These are phyloP conservation scores for Sebastes iracundus DNA, from an alignment of 2,797 vertebrate species.

Conservation along the genomic window DNA sequence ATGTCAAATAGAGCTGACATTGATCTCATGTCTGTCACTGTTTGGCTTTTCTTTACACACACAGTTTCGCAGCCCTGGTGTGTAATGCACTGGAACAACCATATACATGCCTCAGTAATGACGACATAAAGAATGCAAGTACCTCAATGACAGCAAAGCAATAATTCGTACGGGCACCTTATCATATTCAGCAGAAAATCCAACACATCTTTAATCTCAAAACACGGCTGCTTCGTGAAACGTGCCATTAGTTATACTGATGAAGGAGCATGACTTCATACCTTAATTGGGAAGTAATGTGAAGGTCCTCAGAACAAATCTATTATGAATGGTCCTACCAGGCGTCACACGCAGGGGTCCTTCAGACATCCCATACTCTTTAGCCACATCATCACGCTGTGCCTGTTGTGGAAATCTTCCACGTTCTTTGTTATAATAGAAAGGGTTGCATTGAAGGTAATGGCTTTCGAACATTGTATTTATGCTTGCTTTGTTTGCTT, in stretches of 20 bases:
- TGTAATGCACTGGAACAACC: slow-evolving; percentile 63
- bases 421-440: slow-evolving; percentile 55
- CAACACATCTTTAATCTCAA: slow-evolving; percentile 68
- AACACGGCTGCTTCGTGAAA: slow-evolving; percentile 67
- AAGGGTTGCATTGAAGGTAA: slow-evolving; percentile 60
- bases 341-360: slow-evolving; percentile 66
- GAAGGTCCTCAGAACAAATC: slow-evolving; percentile 80
- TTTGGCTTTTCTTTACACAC: slow-evolving; percentile 12
- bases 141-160: slow-evolving; percentile 53
- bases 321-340: slow-evolving; percentile 77
- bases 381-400: slow-evolving; percentile 55
- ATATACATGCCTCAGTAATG: slow-evolving; percentile 53
- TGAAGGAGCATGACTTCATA: slow-evolving; percentile 81
- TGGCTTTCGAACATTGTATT: slow-evolving; percentile 66
- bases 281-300: slow-evolving; percentile 77
- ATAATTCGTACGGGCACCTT: slow-evolving; percentile 55
- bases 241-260: slow-evolving; percentile 77
- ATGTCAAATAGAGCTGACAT: slow-evolving; percentile 26
- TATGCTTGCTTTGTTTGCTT: slow-evolving; percentile 68
- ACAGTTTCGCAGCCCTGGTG: slow-evolving; percentile 28
- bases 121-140: slow-evolving; percentile 33
- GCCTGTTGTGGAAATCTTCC: slow-evolving; percentile 57
- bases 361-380: slow-evolving; percentile 52
- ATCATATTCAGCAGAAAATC: slow-evolving; percentile 72
- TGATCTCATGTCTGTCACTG: slow-evolving; percentile 23